Evolutionary conservation across 92 coral and sea anemone genomes (phyloP), one percentile per base, ranked within the genome.

Genomic region (Phenganax stokvisi): DNA sequence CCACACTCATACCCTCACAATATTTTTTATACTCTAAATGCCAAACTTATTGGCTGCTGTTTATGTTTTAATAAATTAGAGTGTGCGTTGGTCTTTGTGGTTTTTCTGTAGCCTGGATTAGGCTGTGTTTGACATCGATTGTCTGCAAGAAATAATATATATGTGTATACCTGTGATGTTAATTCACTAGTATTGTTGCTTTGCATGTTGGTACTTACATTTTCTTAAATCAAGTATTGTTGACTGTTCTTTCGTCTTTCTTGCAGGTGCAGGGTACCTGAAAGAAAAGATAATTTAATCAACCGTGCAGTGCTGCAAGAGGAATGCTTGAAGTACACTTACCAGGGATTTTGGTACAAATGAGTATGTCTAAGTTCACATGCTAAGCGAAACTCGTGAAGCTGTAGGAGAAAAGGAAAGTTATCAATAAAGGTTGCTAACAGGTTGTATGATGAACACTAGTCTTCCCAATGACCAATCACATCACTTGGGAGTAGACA

Each of bases 291-390:
- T 1, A 73, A 6, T 11, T 8, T n/a, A 10, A n/a, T 1, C 47
- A n/a, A 17, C 2, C 0, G 47, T 37, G 47, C 5, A 5, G 3
- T 5, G 2, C 47, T 15, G 20, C 44, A 66, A 66, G 37, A 27
- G 51, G 15, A 30, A 12, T 27, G 1, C 73, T 68, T 68, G 47
- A 37, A 6, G 51, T 69, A 69, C 9, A 52, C 44, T 73, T 62
- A 96, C 99, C 99, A 96, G 28, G 99, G 99, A 74, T 92, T 96
- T 84, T 92, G 99, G 79, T 96, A 96, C 75, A 96, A 84, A 56
- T 96, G 99, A 13, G 99, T 92, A 63, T 96, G 99, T 85, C 99
- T 87, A 76, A 90, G 97, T 72, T 96, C 97, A 76, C 92, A 87
- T 57, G 90, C 89, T 81, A 88, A 94, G 69, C 97, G 86, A 74